Evolutionary conservation across 2,113 vertebrate genomes (phyloP), one percentile per base, ranked within the genome.

Genomic region (Chrysemys picta): DNA sequence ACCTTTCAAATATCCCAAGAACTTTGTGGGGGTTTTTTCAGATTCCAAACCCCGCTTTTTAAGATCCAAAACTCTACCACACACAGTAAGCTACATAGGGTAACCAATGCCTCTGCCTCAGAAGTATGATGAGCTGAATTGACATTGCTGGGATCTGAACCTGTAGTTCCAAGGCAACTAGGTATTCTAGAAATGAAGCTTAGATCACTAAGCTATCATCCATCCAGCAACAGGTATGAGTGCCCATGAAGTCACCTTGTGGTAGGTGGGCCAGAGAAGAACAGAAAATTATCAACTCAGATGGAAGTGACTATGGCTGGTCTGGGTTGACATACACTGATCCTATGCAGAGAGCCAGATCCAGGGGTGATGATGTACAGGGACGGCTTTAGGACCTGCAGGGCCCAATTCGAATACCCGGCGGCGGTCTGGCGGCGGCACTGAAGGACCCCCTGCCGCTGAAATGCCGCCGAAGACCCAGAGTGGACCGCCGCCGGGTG

Each of bases 21-120:
- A 12, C 13, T 59, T 54, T 42, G 0, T 54, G 53, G 21, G 4
- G 10, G 2, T 14, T 8, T n/a, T 1, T 35, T 50, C 50, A 50
- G 25, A 45, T 47, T 78, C 42, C 3, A 47, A 78, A 78, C 65
- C 9, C 35, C 38, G 17, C 16, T 38, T n/a, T 69, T 69, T 69
- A 69, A 69, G 65, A 38, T 38, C 65, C 35, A 38, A 82, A 85
- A 22, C 38, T 0, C 0, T 9, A 85, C 29, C 47, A 90, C 24
- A 21, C 35, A 87, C 57, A 90, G 72, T 24, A 80, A 90, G 38
- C 8, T 56, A 25, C 47, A 35, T 5, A 24, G 65, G 19, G 69
- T 78, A 27, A 12, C 47, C 24, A 47, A 16, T 47, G 24, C 11
- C 47, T 78, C 72, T 0, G 0, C 8, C 85, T 93, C 27, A 25